Percentiles rank a stretch among this genome's conserved stretches.
Evolutionary conservation across 1,140 invertebrate species (phyloP).

Genomic region (Heliconius hermathena): DNA sequence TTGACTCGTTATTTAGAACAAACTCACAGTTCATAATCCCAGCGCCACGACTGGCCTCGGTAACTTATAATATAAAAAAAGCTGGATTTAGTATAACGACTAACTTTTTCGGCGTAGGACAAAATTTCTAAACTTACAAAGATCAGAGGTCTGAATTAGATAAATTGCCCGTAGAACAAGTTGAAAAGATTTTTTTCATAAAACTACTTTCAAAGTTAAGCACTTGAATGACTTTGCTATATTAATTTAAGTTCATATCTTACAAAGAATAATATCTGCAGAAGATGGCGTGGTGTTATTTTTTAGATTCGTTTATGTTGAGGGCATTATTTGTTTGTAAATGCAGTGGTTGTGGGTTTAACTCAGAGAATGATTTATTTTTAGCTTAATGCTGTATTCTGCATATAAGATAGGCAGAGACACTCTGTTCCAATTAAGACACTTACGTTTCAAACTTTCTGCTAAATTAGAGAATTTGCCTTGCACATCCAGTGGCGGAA

Average conservation of each 20-base stretch:
- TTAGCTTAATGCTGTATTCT: no score
- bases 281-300: neutral
- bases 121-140: neutral
- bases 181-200: neutral
- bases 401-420: no score
- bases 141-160: neutral
- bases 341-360: no score
- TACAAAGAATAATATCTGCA: neutral
- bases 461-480: no score
- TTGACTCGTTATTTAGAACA: no score
- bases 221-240: slow-evolving; percentile 4
- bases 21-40: no score
- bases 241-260: neutral
- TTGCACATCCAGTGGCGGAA: no score
- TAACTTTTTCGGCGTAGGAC: neutral
- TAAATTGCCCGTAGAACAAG: neutral
- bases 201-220: slow-evolving; percentile 1
- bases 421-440: no score
- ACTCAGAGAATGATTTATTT: no score
- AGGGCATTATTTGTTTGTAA: neutral
- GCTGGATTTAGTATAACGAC: neutral
- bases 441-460: no score
- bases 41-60: no score
- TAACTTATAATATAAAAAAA: neutral
- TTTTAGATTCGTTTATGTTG: neutral